These are phyloP conservation scores for Cephus nigrinus DNA, from an alignment of 2,888 invertebrate genomes.

Conservation along the genomic window DNA sequence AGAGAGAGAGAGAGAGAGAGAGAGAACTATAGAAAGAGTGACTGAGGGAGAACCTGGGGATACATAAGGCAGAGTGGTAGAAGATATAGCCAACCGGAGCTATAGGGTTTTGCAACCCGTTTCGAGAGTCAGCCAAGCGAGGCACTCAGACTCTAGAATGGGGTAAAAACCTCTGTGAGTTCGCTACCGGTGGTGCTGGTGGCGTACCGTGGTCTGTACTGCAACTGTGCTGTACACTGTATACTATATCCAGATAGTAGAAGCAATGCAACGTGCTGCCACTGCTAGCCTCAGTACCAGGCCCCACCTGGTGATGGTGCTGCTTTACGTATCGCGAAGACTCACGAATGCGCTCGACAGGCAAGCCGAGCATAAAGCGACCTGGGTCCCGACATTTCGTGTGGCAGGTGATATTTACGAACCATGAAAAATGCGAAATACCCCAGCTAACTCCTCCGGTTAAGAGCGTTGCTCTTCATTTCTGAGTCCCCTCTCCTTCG, in stretches of 20 bases:
- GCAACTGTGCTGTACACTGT: too few relatives aligned
- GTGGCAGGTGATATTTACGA: conserved; percentile 49
- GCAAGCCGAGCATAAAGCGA: conserved; percentile 58
- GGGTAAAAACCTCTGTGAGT: conserved; percentile 61
- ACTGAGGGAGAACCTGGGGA: conserved; percentile 23
- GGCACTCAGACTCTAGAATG: conserved; percentile 62
- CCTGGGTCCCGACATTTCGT: conserved; percentile 34
- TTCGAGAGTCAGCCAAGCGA: conserved; percentile 62
- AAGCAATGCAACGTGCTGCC: too few relatives aligned
- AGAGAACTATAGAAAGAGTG: conserved; percentile 27
- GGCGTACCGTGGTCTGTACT: too few relatives aligned
- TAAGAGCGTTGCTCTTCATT: neutral
- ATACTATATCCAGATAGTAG: too few relatives aligned
- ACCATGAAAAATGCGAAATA: conserved; percentile 51
- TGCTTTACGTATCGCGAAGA: conserved; percentile 44
- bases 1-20: too few relatives aligned
- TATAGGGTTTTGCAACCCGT: conserved; percentile 49
- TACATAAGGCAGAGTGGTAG: conserved; percentile 19
- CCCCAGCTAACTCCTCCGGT: too few relatives aligned
- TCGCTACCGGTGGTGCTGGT: conserved; percentile 13
- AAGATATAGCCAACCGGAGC: conserved; percentile 18
- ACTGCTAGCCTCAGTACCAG: too few relatives aligned
- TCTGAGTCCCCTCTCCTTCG: conserved; percentile 7
- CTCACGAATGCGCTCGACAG: conserved; percentile 53
- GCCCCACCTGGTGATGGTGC: conserved; percentile 6